Percentiles rank a stretch among this genome's conserved stretches.
Conservation (phyloP, 2,797 vertebrate genomes). For the Pangasius sanitwongsei region DNA sequence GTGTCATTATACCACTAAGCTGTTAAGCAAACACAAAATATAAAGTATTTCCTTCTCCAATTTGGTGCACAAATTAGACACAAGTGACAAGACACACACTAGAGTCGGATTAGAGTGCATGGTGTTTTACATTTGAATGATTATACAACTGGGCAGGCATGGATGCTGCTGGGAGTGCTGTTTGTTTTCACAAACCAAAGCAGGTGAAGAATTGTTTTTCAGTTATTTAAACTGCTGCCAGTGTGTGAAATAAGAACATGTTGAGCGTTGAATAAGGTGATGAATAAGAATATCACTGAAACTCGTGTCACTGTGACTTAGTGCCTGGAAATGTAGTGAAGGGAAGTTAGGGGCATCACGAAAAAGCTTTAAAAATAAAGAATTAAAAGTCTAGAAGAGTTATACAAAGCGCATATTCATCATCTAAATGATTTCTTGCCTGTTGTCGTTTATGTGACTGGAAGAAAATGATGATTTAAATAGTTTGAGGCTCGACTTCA, state of each 20-base stretch:
- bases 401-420: neutral
- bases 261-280: neutral
- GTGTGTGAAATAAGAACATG: neutral
- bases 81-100: neutral
- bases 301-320: neutral
- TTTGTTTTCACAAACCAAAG: neutral
- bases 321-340: neutral
- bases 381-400: neutral
- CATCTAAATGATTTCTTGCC: neutral
- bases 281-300: neutral
- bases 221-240: neutral
- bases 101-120: neutral
- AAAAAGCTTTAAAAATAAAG: neutral
- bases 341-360: neutral
- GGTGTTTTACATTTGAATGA: slow-evolving; percentile 2
- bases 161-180: slow-evolving; percentile 26
- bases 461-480: neutral
- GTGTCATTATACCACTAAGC: neutral
- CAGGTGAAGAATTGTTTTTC: slow-evolving; percentile 2
- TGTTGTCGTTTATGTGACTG: neutral
- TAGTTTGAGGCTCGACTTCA: neutral
- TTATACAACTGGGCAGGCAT: slow-evolving; percentile 42
- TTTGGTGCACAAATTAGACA: too few relatives aligned
- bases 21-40: neutral
- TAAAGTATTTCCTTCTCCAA: neutral